Evolutionary conservation across 1,140 invertebrate genomes (phyloP).

Genomic region (Anagrus nilaparvatae): DNA sequence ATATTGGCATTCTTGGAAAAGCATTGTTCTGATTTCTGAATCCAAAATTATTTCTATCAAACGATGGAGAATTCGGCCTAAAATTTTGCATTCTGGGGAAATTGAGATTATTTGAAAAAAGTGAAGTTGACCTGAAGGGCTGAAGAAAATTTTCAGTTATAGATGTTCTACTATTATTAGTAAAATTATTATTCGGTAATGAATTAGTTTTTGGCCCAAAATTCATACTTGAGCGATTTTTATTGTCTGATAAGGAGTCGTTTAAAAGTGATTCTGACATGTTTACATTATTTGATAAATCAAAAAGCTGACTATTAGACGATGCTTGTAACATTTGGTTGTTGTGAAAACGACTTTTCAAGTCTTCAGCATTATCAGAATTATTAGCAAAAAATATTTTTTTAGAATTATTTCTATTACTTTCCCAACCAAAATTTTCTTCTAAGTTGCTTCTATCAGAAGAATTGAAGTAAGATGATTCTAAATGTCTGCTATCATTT

Average conservation of each 20-base stretch:
- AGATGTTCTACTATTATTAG: constrained; percentile 31
- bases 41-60: constrained; percentile 29
- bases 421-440: too few relatives aligned
- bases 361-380: too few relatives aligned
- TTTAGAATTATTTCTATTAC: too few relatives aligned
- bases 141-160: constrained; percentile 34
- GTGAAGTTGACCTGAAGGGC: constrained; percentile 31
- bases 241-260: too few relatives aligned
- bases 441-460: too few relatives aligned
- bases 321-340: constrained; percentile 5
- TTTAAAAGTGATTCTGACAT: too few relatives aligned
- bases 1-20: constrained; percentile 5
- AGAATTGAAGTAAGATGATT: too few relatives aligned
- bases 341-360: constrained; percentile 1
- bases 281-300: too few relatives aligned
- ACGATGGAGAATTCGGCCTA: constrained; percentile 23
- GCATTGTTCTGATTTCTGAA: constrained; percentile 25
- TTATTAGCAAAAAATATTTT: too few relatives aligned
- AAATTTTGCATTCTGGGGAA: constrained; percentile 33
- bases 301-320: too few relatives aligned
- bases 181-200: constrained; percentile 25
- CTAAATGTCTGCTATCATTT: too few relatives aligned
- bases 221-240: constrained; percentile 18
- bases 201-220: constrained; percentile 31
- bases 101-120: constrained; percentile 28